Evolutionary conservation across 2,888 invertebrate species (phyloP), one percentile per base, ranked within the genome.

Genomic region (Baccha elongata): DNA sequence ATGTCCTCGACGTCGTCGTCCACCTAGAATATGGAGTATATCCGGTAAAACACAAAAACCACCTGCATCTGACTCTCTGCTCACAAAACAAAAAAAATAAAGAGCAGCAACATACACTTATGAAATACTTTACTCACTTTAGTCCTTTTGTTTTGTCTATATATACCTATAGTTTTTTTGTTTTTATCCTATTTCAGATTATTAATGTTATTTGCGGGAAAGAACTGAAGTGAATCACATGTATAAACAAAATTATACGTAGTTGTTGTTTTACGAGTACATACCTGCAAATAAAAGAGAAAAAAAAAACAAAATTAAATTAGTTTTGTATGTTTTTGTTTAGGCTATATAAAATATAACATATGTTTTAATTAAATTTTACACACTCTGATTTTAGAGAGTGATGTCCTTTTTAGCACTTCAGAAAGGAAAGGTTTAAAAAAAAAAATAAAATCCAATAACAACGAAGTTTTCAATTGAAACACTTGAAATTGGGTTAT

Each of bases 71-170:
- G 50, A n/a, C 35, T 44, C 21, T 52, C 23, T 17, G n/a, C 17
- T 19, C 1, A 10, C 44, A 17, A 42, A 50, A 52, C 23, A 21
- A 44, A 46, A 29, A 3, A 67, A 50, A 60, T 75, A 72, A 78
- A 78, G 78, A 78, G 55, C 72, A 83, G 78, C 76, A 78, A 72
- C 55, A 44, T 68, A 46, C 72, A 78, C 83, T 83, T 78, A 72
- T 78, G 72, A 78, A 78, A 78, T 83, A 73, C 83, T 78, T 78
- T 83, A 83, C 78, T 78, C 83, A 83, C 83, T 72, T 83, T 64
- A 72, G 83, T 73, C 72, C 72, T 78, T 83, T 78, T 72, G 64
- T 78, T 55, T 19, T 40, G 2, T 58, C 23, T 35, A 19, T 37
- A 55, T 55, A 55, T n/a, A 37, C 15, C 21, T 19, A 11, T 3